Evolutionary conservation across 2,888 invertebrate genomes (phyloP).

Genomic region (Sinohyriopsis cumingii): DNA sequence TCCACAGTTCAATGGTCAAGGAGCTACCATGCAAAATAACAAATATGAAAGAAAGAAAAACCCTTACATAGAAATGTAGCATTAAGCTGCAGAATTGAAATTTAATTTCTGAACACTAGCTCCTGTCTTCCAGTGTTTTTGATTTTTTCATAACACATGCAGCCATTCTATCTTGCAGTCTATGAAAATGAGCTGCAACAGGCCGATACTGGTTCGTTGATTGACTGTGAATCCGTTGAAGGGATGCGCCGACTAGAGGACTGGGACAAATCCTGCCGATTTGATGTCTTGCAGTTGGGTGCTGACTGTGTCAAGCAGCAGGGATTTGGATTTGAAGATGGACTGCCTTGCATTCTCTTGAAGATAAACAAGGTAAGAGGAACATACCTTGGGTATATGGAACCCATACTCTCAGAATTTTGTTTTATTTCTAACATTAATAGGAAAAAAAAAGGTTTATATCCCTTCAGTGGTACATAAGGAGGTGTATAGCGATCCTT

Average conservation of each 20-base stretch:
- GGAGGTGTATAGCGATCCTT: too few relatives aligned
- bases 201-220: slow-evolving; percentile 74
- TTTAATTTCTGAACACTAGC: too few relatives aligned
- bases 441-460: too few relatives aligned
- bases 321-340: slow-evolving; percentile 88
- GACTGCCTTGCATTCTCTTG: slow-evolving; percentile 93
- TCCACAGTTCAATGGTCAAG: too few relatives aligned
- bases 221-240: slow-evolving; percentile 77
- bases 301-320: slow-evolving; percentile 80
- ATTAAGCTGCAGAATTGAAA: too few relatives aligned
- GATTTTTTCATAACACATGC: not conserved
- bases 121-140: too few relatives aligned
- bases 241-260: slow-evolving; percentile 76
- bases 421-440: too few relatives aligned
- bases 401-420: not conserved
- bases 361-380: slow-evolving; percentile 91
- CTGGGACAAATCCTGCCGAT: slow-evolving; percentile 81
- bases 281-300: slow-evolving; percentile 78
- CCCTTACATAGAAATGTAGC: too few relatives aligned
- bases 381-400: not conserved
- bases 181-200: slow-evolving; percentile 64
- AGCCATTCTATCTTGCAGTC: slow-evolving; percentile 37
- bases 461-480: too few relatives aligned
- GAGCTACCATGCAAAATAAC: too few relatives aligned
- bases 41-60: too few relatives aligned